Percentiles rank a stretch among this genome's conserved stretches.
Evolutionary conservation across 2,797 vertebrate species (phyloP).

Genomic region (Dicrostonyx torquatus): DNA sequence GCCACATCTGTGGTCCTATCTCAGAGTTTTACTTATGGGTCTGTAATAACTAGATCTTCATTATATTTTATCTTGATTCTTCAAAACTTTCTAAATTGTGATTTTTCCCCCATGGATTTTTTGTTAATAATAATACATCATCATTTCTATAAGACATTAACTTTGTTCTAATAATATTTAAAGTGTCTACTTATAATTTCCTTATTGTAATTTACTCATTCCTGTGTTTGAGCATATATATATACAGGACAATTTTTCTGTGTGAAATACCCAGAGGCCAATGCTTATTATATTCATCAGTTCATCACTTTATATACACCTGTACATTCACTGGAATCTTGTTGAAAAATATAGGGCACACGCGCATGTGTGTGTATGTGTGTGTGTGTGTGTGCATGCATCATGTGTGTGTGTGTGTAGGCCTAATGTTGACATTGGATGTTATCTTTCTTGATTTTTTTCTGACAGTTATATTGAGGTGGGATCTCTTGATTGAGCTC

Average conservation of each 20-base stretch:
- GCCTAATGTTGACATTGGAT: background rate
- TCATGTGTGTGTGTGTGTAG: background rate
- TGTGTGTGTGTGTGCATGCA: background rate
- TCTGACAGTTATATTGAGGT: background rate
- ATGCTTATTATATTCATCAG: background rate
- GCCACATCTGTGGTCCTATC: background rate
- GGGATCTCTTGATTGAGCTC: background rate
- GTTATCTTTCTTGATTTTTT: background rate
- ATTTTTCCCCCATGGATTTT: background rate
- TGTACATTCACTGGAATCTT: background rate
- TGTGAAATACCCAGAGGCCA: background rate
- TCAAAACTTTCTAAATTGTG: background rate
- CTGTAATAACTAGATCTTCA: constrained; percentile 1
- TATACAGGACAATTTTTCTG: background rate
- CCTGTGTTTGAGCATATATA: background rate
- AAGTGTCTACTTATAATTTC: background rate
- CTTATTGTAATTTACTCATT: background rate
- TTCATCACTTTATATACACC: background rate
- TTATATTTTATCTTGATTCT: background rate
- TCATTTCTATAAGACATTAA: constrained; percentile 5
- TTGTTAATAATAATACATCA: background rate
- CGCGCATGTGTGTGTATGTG: background rate
- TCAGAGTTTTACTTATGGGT: constrained; percentile 7
- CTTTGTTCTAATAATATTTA: background rate
- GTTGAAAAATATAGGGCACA: background rate